A percentile compares a stretch with the other conserved stretches of the same genome.
Conservation (phyloP, 2,797 vertebrate species). For the Gallirallus australis region DNA sequence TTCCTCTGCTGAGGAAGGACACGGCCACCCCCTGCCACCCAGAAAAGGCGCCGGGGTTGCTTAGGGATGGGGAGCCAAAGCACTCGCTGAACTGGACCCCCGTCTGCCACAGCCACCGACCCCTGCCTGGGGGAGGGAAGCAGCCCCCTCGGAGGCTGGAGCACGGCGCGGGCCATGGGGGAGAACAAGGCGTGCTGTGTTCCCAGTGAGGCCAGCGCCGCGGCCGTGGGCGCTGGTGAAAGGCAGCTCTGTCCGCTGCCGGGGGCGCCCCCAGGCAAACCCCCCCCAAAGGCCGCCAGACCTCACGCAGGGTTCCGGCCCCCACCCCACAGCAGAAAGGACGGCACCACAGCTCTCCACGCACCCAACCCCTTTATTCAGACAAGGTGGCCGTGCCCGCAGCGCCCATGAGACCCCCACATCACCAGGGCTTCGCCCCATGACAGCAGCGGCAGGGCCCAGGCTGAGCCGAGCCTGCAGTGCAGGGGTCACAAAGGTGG, state of each 20-base stretch:
- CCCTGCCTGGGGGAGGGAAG: background rate
- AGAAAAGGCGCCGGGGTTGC: rapidly evolving
- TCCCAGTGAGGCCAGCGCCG: background rate
- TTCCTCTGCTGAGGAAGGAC: background rate
- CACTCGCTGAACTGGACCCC: background rate
- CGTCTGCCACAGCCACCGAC: background rate
- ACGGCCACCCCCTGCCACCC: background rate
- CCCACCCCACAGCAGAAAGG: rapidly evolving
- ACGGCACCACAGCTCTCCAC: background rate
- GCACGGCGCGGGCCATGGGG: rapidly evolving
- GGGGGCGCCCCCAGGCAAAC: rapidly evolving
- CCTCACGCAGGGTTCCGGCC: rapidly evolving
- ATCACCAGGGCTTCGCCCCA: background rate
- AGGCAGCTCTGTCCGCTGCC: constrained; percentile 5
- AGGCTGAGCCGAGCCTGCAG: background rate
- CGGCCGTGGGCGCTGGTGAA: constrained; percentile 28
- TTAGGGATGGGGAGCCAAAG: background rate
- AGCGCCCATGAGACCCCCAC: background rate
- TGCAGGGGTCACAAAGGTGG: background rate
- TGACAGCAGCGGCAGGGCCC: background rate
- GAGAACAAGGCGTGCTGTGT: constrained; percentile 58
- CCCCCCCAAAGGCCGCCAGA: background rate
- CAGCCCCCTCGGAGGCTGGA: rapidly evolving
- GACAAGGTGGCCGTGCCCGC: background rate
- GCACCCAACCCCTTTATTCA: constrained; percentile 40